phyloP scores from a whole-genome alignment of 2,888 invertebrate genomes.

The Hirtodrosophila alboralis region DNA sequence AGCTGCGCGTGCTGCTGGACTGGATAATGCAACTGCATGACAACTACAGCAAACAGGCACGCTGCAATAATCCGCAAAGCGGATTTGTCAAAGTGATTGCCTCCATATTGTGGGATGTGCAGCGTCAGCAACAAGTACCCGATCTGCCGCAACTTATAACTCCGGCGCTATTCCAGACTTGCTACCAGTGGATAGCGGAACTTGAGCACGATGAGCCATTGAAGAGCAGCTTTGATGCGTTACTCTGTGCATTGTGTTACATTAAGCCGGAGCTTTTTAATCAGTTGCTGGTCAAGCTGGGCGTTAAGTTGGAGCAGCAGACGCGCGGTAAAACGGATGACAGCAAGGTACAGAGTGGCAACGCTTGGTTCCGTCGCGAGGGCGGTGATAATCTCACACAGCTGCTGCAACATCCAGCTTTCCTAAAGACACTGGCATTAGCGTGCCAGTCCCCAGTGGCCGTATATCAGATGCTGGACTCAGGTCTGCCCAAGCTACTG shows the following conservation, averaged over 20 bases:
- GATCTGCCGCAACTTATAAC: slow-evolving; percentile 89
- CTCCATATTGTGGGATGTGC: slow-evolving; percentile 91
- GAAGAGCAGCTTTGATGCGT: slow-evolving; percentile 93
- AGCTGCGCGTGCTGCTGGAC: slow-evolving; percentile 88
- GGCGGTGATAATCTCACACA: slow-evolving; percentile 86
- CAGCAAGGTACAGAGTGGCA: slow-evolving; percentile 86
- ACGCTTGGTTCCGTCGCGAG: slow-evolving; percentile 86
- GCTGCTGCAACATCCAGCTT: slow-evolving; percentile 86
- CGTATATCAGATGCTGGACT: slow-evolving; percentile 90
- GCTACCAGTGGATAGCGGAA: slow-evolving; percentile 91
- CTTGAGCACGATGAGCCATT: slow-evolving; percentile 89
- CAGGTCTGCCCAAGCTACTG: slow-evolving; percentile 88
- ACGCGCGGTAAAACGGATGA: slow-evolving; percentile 88
- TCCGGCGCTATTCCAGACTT: slow-evolving; percentile 89
- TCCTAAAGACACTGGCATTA: slow-evolving; percentile 90
- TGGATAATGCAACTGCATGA: slow-evolving; percentile 87
- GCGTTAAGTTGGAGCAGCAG: slow-evolving; percentile 84
- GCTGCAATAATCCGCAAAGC: slow-evolving; percentile 83
- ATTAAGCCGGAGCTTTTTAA: slow-evolving; percentile 92
- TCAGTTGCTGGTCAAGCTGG: slow-evolving; percentile 89
- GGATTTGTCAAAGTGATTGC: slow-evolving; percentile 90
- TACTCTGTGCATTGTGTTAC: slow-evolving; percentile 93
- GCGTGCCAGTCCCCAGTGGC: slow-evolving; percentile 92
- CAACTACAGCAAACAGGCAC: slow-evolving; percentile 78
- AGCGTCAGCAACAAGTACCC: slow-evolving; percentile 87